Percentiles rank a stretch among this genome's conserved stretches.
These are phyloP conservation scores for Ceratosolen solmsi DNA, from an alignment of 1,140 invertebrate species.

Conservation along the genomic window DNA sequence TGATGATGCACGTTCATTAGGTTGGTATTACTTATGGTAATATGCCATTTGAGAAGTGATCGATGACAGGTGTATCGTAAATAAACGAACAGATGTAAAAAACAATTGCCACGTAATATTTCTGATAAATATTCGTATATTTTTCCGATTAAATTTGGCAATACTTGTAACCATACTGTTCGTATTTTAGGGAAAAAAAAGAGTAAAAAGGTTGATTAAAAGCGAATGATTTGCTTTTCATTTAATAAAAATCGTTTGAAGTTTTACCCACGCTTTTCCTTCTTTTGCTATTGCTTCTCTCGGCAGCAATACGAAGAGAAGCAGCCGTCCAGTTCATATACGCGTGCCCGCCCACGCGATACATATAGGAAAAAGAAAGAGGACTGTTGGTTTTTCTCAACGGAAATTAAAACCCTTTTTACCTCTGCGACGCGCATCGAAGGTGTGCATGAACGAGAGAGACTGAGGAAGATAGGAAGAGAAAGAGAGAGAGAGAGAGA, in stretches of 20 bases:
- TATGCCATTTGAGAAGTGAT: no score
- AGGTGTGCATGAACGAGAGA: not conserved
- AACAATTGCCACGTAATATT: no score
- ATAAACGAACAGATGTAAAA: no score
- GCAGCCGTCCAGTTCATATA: not conserved
- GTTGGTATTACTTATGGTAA: no score
- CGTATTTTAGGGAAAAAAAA: no score
- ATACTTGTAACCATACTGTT: no score
- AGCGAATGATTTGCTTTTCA: constrained; percentile 45
- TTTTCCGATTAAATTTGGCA: no score
- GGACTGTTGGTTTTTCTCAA: constrained; percentile 65
- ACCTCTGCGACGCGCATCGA: constrained; percentile 44
- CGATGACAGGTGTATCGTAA: no score
- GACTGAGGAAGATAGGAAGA: not conserved
- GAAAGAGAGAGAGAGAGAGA: not conserved
- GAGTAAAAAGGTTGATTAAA: constrained; percentile 49
- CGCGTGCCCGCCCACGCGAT: not conserved
- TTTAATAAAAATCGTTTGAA: constrained; percentile 61
- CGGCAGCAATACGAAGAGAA: not conserved
- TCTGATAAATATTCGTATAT: no score
- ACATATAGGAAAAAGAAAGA: constrained; percentile 51
- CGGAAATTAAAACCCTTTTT: constrained; percentile 71
- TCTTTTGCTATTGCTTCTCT: no score
- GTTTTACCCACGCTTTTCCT: not conserved
- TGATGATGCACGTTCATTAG: no score